Percentiles rank a stretch among this genome's conserved stretches.
These are phyloP conservation scores for Cossypha dichroa DNA, from an alignment of 2,797 vertebrate species.

Conservation along the genomic window DNA sequence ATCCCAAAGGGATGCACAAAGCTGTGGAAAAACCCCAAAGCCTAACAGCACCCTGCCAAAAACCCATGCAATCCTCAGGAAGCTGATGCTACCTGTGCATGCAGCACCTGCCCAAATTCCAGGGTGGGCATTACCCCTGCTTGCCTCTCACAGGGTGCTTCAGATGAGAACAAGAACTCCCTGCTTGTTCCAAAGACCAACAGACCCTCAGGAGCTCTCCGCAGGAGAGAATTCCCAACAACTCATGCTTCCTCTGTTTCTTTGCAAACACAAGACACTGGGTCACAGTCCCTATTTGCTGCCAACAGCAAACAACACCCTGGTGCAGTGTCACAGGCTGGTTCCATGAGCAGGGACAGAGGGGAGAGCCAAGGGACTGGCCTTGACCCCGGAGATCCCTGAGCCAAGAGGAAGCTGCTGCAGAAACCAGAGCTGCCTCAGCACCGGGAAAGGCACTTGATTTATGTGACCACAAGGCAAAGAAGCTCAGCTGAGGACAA, in stretches of 20 bases:
- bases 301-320: neutral
- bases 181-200: neutral
- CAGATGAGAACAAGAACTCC: neutral
- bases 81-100: neutral
- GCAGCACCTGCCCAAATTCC: neutral
- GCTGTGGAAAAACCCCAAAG: neutral
- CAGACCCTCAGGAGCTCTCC: neutral
- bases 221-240: neutral
- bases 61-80: fast-evolving
- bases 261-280: neutral
- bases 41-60: fast-evolving
- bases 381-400: neutral
- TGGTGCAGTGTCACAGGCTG: neutral
- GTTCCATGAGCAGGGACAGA: neutral
- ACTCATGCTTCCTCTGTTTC: neutral
- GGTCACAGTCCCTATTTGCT: neutral
- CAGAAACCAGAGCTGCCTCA: neutral
- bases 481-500: neutral
- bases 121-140: fast-evolving
- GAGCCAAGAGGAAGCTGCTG: neutral
- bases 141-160: neutral
- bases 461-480: neutral
- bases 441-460: neutral
- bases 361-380: neutral
- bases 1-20: neutral